Percentiles rank a stretch among this genome's conserved stretches.
These are phyloP conservation scores for Athripsodes cinereus DNA, from an alignment of 2,888 invertebrate species.

Conservation along the genomic window DNA sequence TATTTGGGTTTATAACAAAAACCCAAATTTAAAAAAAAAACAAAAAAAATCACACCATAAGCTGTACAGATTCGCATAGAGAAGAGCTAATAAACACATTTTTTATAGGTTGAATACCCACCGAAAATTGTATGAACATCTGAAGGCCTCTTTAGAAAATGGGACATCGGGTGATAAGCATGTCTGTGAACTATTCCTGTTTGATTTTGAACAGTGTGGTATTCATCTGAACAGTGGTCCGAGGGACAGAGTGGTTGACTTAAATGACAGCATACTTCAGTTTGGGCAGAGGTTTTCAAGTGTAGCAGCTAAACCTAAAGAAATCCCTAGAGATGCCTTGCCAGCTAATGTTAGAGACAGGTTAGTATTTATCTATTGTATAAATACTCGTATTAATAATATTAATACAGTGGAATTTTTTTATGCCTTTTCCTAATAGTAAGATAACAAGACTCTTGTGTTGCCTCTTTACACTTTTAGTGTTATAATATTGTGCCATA, in stretches of 20 bases:
- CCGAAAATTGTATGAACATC: constrained; percentile 69
- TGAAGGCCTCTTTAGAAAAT: constrained; percentile 62
- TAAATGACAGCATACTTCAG: constrained; percentile 82
- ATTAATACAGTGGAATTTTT: no score
- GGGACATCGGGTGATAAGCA: constrained; percentile 82
- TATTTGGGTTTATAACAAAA: no score
- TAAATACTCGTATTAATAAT: no score
- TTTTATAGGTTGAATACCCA: constrained; percentile 83
- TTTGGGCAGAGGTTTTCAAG: constrained; percentile 79
- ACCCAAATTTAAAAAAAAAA: no score
- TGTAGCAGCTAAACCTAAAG: constrained; percentile 63
- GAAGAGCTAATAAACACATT: no score
- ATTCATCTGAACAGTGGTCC: constrained; percentile 81
- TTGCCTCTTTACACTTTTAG: no score
- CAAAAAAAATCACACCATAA: no score
- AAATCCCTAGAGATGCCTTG: constrained; percentile 58
- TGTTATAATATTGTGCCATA: no score
- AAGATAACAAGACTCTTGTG: constrained; percentile 9
- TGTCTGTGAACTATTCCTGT: constrained; percentile 82
- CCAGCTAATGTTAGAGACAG: constrained; percentile 38
- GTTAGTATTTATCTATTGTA: neutral
- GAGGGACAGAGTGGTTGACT: constrained; percentile 67
- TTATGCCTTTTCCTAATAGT: no score
- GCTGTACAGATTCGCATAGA: no score
- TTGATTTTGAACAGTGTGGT: constrained; percentile 97